Base-by-base conservation (phyloP, 2,113 vertebrate genomes). In the Camelus dromedarius region DNA sequence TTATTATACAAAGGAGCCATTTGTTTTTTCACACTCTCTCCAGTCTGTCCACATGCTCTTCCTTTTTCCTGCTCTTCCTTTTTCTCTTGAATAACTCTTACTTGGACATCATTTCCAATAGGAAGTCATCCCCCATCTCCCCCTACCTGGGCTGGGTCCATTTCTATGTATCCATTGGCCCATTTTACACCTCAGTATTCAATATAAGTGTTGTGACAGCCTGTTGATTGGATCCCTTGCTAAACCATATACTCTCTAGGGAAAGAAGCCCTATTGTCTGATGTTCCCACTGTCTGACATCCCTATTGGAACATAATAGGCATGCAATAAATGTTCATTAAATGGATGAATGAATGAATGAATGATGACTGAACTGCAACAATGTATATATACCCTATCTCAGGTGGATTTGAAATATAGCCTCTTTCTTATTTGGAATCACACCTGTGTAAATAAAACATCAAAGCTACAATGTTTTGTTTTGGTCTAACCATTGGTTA, bases 261-360 rank as follows among this genome's bases (percentile, higher is more conserved):
- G 64, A 66, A 72, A 88, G 75, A 82, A 85, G 56, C 32, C 14
- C 5, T 42, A 35, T 82, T 50, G 10, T 75, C 58, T 84, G 18
- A n/a, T 35, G 35, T 91, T 52, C 28, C 38, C 13, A 18, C 52
- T 54, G 60, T 90, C 77, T 62, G 48, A 75, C 18, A 35, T 48
- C 73, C 54, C 15, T 75, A 38, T 18, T 76, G 26, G 60, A 70
- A 70, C 46, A 50, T 38, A 91, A 77, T 60, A 92, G 32, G 16
- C 30, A 82, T 81, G 4, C 66, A 73, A 66, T 67, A 93, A 93
- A 79, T 72, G 46, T 20, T 89, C 92, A 52, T 83, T 90, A 81
- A 84, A 75, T 28, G n/a, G 50, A 77, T 81, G 52, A 70, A 28
- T 89, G 69, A 91, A 72, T 64, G 62, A 93, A 64, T 64, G 72